phyloP scores from a whole-genome alignment of 2,113 vertebrate genomes.

The Candoia aspera region DNA sequence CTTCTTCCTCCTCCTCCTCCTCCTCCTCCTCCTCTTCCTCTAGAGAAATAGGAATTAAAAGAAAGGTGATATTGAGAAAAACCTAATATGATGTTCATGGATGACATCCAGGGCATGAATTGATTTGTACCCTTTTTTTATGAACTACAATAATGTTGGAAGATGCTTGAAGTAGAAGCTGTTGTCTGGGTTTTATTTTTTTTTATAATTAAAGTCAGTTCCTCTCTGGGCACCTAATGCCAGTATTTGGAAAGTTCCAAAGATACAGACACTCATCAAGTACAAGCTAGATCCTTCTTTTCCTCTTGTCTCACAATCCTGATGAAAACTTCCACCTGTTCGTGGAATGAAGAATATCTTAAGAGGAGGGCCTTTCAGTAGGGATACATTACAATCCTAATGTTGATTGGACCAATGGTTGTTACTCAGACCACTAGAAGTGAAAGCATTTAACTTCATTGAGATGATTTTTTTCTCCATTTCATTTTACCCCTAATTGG shows the following conservation, averaged over 20 bases:
- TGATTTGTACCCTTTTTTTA: neutral
- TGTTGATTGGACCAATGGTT: neutral
- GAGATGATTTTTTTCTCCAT: neutral
- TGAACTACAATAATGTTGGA: neutral
- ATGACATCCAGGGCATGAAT: neutral
- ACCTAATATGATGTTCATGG: neutral
- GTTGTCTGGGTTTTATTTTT: neutral
- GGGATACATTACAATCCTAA: neutral
- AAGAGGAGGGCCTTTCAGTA: neutral
- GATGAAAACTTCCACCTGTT: neutral
- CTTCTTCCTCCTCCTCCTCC: conserved; percentile 83
- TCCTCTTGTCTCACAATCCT: neutral
- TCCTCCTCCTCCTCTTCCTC: conserved; percentile 82
- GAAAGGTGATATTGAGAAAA: conserved; percentile 30
- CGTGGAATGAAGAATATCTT: neutral
- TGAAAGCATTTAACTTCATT: neutral
- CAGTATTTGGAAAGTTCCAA: neutral
- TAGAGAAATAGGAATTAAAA: conserved; percentile 53
- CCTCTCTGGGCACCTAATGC: neutral
- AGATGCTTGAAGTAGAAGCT: neutral
- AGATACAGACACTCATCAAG: neutral
- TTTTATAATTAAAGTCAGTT: neutral
- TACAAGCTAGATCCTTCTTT: neutral
- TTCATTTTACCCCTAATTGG: neutral
- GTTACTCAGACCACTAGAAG: neutral